phyloP scores from a whole-genome alignment of 2,113 vertebrate species.

The Ancistrus triradiatus region DNA sequence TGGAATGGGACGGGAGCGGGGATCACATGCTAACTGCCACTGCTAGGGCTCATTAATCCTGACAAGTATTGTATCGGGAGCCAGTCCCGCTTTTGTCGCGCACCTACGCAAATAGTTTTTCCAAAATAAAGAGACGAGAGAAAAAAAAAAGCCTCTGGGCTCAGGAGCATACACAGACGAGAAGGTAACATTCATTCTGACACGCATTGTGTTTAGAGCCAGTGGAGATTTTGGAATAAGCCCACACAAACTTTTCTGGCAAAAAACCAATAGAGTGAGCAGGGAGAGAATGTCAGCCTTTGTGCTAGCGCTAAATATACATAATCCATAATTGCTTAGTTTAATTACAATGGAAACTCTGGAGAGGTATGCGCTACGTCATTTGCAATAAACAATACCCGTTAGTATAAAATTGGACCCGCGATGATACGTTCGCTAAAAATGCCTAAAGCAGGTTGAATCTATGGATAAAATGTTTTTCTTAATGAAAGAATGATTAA shows the following conservation, averaged over 20 bases:
- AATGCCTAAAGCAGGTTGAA: too few species aligned
- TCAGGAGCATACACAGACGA: constrained; percentile 55
- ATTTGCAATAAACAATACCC: too few species aligned
- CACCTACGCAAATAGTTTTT: constrained; percentile 59
- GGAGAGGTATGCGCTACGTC: too few species aligned
- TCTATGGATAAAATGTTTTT: too few species aligned
- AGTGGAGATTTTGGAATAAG: background rate
- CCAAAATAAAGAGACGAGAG: constrained; percentile 45
- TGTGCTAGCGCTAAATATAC: background rate
- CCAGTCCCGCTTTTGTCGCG: constrained; percentile 65
- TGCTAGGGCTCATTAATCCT: constrained; percentile 63
- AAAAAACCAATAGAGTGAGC: background rate
- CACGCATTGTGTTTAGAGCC: background rate
- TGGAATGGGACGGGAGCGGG: constrained; percentile 53
- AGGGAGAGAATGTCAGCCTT: background rate
- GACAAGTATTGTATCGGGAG: constrained; percentile 61
- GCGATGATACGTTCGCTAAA: too few species aligned
- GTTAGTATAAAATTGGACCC: too few species aligned
- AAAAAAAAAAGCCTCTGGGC: constrained; percentile 36
- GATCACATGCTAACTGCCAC: constrained; percentile 67
- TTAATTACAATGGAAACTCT: background rate
- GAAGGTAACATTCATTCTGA: constrained; percentile 3
- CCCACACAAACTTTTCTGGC: background rate
- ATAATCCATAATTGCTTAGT: background rate
- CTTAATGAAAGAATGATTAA: too few species aligned